Evolutionary conservation across 2,797 vertebrate genomes (phyloP).

Genomic region (Pitangus sulphuratus): DNA sequence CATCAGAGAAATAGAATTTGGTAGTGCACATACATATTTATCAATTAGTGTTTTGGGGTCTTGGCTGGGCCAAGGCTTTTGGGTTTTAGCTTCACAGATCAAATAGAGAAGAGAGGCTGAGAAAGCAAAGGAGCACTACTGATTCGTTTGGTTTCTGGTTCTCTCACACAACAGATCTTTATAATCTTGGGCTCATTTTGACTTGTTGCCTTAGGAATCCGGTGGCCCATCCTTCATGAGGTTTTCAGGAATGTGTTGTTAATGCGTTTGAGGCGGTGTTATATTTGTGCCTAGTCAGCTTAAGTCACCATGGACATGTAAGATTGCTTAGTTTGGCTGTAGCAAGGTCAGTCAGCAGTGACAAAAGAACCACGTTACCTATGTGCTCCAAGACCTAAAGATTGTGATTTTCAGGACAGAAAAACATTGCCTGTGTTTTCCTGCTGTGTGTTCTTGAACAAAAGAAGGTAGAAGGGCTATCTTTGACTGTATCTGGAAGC

Average conservation of each 20-base stretch:
- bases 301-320: neutral
- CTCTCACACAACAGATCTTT: neutral
- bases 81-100: neutral
- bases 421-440: neutral
- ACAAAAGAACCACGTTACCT: neutral
- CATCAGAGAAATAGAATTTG: neutral
- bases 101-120: neutral
- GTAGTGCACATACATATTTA: neutral
- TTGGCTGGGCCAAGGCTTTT: neutral
- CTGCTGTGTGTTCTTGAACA: neutral
- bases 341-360: neutral
- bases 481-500: neutral
- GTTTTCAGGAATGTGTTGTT: neutral
- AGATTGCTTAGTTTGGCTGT: neutral
- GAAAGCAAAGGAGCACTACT: neutral
- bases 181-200: neutral
- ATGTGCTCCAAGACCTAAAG: neutral
- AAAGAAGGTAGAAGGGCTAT: neutral
- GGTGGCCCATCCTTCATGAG: neutral
- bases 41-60: neutral
- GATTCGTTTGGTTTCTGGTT: neutral
- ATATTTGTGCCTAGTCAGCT: neutral
- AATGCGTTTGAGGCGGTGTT: neutral
- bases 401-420: neutral
- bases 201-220: neutral